phyloP scores from a whole-genome alignment of 2,888 invertebrate species.

The Scelioninae gen. 1 region DNA sequence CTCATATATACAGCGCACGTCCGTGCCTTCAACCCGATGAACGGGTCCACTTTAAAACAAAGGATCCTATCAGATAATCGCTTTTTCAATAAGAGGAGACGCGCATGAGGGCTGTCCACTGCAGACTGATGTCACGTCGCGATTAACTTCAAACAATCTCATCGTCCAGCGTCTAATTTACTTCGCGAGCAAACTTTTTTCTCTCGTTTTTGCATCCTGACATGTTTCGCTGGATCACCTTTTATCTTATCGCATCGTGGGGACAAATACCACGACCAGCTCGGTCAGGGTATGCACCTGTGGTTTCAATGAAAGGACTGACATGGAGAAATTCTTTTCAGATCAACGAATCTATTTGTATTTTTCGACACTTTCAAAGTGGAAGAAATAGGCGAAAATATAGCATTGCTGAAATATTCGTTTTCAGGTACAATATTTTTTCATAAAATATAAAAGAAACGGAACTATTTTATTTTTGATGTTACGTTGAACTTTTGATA shows the following conservation, averaged over 20 bases:
- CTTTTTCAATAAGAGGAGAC: slow-evolving; percentile 81
- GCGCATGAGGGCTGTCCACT: slow-evolving; percentile 84
- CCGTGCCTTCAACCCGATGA: slow-evolving; percentile 79
- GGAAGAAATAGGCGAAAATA: neutral
- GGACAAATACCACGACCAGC: slow-evolving; percentile 48
- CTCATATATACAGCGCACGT: slow-evolving; percentile 65
- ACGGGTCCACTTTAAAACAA: slow-evolving; percentile 83
- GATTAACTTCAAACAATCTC: slow-evolving; percentile 83
- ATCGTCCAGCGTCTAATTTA: slow-evolving; percentile 75
- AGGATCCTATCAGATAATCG: slow-evolving; percentile 80
- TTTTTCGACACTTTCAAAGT: slow-evolving; percentile 21
- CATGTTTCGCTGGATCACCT: slow-evolving; percentile 58
- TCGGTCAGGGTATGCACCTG: slow-evolving; percentile 53
- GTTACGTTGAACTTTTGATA: no score
- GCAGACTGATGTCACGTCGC: slow-evolving; percentile 82
- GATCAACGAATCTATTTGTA: slow-evolving; percentile 35
- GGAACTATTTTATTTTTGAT: no score
- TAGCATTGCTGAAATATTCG: no score
- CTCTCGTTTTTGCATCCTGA: slow-evolving; percentile 47
- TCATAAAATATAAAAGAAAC: no score
- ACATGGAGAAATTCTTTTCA: slow-evolving; percentile 36
- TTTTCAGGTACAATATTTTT: no score
- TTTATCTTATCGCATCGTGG: slow-evolving; percentile 68
- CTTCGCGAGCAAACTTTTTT: slow-evolving; percentile 60
- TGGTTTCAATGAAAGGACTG: slow-evolving; percentile 51